phyloP scores from a whole-genome alignment of 2,113 vertebrate genomes.

The Varanus salvator region DNA sequence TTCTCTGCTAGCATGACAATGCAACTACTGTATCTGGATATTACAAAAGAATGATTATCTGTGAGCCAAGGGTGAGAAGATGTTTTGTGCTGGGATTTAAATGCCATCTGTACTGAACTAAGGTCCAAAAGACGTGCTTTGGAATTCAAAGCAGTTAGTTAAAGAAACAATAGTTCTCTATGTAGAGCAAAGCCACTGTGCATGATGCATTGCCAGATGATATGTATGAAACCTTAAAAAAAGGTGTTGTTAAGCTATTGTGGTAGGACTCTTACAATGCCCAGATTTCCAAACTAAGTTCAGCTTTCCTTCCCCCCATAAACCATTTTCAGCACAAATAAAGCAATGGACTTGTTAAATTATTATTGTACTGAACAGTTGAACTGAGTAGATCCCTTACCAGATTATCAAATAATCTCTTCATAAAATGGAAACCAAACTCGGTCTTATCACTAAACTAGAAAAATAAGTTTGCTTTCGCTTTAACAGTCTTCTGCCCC shows the following conservation, averaged over 20 bases:
- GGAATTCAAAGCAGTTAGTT: constrained; percentile 40
- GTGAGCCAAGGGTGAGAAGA: constrained; percentile 51
- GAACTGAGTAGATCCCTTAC: not conserved
- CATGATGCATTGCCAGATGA: rapidly evolving
- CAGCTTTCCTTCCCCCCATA: not conserved
- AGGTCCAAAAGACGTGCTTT: constrained; percentile 40
- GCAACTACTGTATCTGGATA: constrained; percentile 50
- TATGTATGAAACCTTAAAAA: not conserved
- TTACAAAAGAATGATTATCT: constrained; percentile 52
- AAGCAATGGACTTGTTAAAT: not conserved
- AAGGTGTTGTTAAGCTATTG: not conserved
- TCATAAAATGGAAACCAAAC: not conserved
- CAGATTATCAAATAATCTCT: not conserved
- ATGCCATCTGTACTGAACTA: constrained; percentile 52
- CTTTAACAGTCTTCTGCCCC: not conserved
- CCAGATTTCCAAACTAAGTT: not conserved
- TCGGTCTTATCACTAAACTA: not conserved
- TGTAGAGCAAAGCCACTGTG: constrained; percentile 48
- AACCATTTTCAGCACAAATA: not conserved
- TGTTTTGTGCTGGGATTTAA: not conserved
- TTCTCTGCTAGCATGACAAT: constrained; percentile 21
- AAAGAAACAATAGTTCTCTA: constrained; percentile 58
- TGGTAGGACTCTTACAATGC: not conserved
- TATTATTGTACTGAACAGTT: not conserved
- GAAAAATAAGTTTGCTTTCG: not conserved